Evolutionary conservation across 2,113 vertebrate species (phyloP).

Genomic region (Thunnus maccoyii): DNA sequence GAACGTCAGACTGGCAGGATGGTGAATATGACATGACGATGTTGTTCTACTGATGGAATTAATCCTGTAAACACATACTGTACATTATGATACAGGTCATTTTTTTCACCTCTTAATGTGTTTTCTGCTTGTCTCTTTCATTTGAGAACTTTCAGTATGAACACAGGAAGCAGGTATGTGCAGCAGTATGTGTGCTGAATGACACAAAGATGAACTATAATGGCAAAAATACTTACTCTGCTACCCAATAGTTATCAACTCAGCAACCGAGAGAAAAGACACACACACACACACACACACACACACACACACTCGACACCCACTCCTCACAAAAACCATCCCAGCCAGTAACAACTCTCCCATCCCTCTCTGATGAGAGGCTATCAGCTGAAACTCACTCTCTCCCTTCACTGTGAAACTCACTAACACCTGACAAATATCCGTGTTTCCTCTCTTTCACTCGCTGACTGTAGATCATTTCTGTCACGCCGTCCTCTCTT

Average conservation of each 20-base stretch:
- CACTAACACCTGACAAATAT: slow-evolving; percentile 50
- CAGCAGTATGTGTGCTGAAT: neutral
- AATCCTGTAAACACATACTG: no score
- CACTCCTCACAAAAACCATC: slow-evolving; percentile 29
- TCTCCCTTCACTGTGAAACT: slow-evolving; percentile 37
- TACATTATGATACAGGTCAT: neutral
- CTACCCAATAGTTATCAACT: neutral
- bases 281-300: neutral
- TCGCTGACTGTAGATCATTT: slow-evolving; percentile 26
- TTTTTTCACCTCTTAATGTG: neutral
- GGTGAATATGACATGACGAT: no score
- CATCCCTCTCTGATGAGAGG: slow-evolving; percentile 25
- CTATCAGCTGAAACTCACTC: slow-evolving; percentile 40
- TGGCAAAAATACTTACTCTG: neutral
- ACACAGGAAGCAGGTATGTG: neutral
- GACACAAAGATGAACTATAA: neutral
- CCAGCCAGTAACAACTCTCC: slow-evolving; percentile 20
- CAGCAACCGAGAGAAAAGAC: neutral
- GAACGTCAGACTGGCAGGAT: no score
- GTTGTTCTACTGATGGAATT: no score
- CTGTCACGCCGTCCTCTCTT: neutral
- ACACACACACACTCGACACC: neutral
- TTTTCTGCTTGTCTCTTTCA: neutral
- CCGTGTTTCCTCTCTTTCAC: slow-evolving; percentile 49
- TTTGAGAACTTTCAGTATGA: neutral